Base-by-base conservation (phyloP, 2,113 vertebrate genomes). In the Tyto alba region DNA sequence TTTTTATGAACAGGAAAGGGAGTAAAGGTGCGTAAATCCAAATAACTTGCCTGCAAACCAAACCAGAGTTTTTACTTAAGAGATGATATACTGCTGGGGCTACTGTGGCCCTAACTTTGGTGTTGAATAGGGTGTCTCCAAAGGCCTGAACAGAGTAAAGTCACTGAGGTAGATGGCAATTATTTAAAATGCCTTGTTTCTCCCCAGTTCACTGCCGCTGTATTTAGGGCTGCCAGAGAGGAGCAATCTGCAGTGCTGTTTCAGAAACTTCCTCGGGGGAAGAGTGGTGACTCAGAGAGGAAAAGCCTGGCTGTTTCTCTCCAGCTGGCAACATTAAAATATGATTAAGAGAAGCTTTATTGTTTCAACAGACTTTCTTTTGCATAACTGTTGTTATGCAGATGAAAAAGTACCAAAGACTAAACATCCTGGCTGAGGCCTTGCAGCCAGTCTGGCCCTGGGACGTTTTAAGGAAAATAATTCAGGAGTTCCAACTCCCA, bases 251-350 rank as follows among this genome's bases (percentile, higher is more conserved):
- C 20, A 2, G 41, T 16, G 4, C 64, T 87, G 60, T 62, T 82
- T 88, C 56, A 81, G 80, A 75, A 92, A 68, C 80, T 92, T 92
- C 80, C 76, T 79, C 1, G 45, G 73, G 89, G 90, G n/a, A 84
- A 57, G 71, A 90, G 14, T 19, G 38, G 88, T 96, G 95, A 93
- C 85, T 88, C 72, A 88, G 91, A 80, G 72, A 80, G 93, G 85
- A 89, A 80, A 53, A 85, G 83, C 75, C 72, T 56, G 68, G 59
- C 76, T 76, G 43, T 74, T 84, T 71, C 71, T 85, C 60, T 92
- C 53, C 66, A 76, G 48, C 88, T 66, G 90, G 71, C 73, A 81
- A 30, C 16, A 13, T n/a, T 81, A 75, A 86, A 64, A 89, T 81
- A 53, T 87, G 66, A 56, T 89, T 73, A 85, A 90, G 62, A 68